Evolutionary conservation across 2,113 vertebrate species (phyloP).

Genomic region (Oncorhynchus masou): DNA sequence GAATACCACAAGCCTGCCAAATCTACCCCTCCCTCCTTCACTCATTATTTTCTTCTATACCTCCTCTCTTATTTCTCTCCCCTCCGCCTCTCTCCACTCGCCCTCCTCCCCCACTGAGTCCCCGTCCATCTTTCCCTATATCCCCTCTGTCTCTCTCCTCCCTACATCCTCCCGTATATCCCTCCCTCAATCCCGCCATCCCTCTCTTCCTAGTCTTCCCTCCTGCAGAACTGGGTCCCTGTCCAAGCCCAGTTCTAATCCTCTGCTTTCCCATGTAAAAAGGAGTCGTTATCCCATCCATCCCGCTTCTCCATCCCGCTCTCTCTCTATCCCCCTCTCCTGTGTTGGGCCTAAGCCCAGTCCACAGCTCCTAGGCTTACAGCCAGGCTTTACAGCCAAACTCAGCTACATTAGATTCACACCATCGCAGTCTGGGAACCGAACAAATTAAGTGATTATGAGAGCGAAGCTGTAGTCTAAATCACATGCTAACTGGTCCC

Average conservation of each 20-base stretch:
- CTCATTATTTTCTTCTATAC: constrained; percentile 41
- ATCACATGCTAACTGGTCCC: constrained; percentile 5
- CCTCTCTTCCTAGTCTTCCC: neutral
- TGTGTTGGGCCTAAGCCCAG: constrained; percentile 44
- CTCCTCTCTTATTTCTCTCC: no score
- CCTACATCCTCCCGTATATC: constrained; percentile 22
- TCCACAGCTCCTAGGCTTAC: constrained; percentile 35
- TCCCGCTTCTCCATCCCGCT: constrained; percentile 27
- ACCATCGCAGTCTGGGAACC: constrained; percentile 34
- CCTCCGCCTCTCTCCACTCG: constrained; percentile 2
- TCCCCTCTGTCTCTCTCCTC: constrained; percentile 26
- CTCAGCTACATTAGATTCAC: constrained; percentile 54
- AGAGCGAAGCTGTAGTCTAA: constrained; percentile 30
- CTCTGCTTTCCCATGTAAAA: constrained; percentile 51
- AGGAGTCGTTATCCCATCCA: constrained; percentile 28
- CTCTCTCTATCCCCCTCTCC: constrained; percentile 37
- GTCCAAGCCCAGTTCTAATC: constrained; percentile 60
- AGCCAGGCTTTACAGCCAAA: constrained; percentile 42
- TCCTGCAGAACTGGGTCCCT: constrained; percentile 35
- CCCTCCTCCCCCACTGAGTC: constrained; percentile 11
- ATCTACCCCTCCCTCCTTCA: constrained; percentile 39
- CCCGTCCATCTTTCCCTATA: constrained; percentile 18
- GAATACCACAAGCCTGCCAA: constrained; percentile 58
- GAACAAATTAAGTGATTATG: constrained; percentile 37
- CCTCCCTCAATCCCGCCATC: constrained; percentile 7